These are phyloP conservation scores for Gymnocheta viridis DNA, from an alignment of 2,888 invertebrate genomes.

Conservation along the genomic window DNA sequence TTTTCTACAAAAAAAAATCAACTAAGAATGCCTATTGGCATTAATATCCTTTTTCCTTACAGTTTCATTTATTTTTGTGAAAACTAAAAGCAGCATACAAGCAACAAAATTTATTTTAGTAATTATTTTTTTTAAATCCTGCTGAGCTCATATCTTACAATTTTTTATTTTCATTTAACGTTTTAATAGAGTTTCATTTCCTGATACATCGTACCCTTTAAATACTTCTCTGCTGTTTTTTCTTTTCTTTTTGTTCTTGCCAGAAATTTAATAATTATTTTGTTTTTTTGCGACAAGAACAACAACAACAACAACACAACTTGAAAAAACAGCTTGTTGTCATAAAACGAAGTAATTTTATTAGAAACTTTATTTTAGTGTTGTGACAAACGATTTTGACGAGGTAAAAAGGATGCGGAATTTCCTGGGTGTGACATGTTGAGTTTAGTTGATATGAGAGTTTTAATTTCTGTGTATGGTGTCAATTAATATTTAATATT, in stretches of 20 bases:
- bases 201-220: constrained; percentile 39
- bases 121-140: constrained; percentile 48
- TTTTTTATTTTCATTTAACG: constrained; percentile 2
- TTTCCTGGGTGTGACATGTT: background rate
- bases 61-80: background rate
- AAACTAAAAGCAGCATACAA: background rate
- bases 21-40: constrained; percentile 60
- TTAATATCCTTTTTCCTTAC: constrained; percentile 49
- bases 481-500: constrained; percentile 28
- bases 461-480: background rate
- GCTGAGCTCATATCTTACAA: constrained; percentile 2
- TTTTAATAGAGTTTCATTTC: constrained; percentile 63
- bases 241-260: background rate
- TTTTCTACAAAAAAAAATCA: background rate
- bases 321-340: constrained; percentile 49
- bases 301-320: constrained; percentile 36
- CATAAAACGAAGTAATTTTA: constrained; percentile 49
- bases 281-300: constrained; percentile 71
- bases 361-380: constrained; percentile 21
- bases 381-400: background rate
- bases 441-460: background rate
- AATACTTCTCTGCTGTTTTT: constrained; percentile 14
- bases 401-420: background rate
- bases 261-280: constrained; percentile 65
- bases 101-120: constrained; percentile 36